Evolutionary conservation across 2,888 invertebrate genomes (phyloP).

Genomic region (Aquatica leii): DNA sequence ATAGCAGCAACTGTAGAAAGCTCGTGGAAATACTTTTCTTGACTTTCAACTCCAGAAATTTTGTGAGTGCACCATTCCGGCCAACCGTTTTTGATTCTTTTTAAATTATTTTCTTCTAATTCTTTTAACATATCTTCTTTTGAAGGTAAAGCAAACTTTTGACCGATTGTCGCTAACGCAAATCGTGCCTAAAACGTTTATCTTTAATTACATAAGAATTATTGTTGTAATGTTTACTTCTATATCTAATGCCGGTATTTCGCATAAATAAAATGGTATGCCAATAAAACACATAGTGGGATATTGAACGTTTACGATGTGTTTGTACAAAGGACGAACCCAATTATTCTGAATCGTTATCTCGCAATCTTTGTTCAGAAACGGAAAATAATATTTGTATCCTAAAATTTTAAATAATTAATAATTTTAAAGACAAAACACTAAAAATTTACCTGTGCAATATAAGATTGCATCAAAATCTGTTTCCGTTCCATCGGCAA

Average conservation of each 20-base stretch:
- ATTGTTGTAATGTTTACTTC: slow-evolving; percentile 68
- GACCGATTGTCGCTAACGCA: neutral
- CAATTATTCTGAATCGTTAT: slow-evolving; percentile 78
- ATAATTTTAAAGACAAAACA: neutral
- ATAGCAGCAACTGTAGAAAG: slow-evolving; percentile 62
- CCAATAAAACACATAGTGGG: slow-evolving; percentile 87
- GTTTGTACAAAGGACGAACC: slow-evolving; percentile 87
- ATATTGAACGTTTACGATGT: slow-evolving; percentile 81
- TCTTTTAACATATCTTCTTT: neutral
- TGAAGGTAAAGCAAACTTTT: neutral
- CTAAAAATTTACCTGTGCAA: slow-evolving; percentile 77
- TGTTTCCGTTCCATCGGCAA: slow-evolving; percentile 68
- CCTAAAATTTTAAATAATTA: slow-evolving; percentile 53
- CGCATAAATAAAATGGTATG: slow-evolving; percentile 81
- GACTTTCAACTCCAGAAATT: neutral
- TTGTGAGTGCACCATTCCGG: neutral
- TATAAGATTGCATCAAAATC: slow-evolving; percentile 72
- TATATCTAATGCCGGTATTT: slow-evolving; percentile 86
- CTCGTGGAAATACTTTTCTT: slow-evolving; percentile 5
- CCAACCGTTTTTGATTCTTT: neutral
- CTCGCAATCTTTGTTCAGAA: slow-evolving; percentile 68
- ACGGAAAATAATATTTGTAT: slow-evolving; percentile 63
- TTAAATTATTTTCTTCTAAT: neutral
- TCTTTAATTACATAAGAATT: neutral
- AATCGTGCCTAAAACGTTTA: neutral